Conservation (phyloP, 2,888 invertebrate species). For the Junonia oenone region DNA sequence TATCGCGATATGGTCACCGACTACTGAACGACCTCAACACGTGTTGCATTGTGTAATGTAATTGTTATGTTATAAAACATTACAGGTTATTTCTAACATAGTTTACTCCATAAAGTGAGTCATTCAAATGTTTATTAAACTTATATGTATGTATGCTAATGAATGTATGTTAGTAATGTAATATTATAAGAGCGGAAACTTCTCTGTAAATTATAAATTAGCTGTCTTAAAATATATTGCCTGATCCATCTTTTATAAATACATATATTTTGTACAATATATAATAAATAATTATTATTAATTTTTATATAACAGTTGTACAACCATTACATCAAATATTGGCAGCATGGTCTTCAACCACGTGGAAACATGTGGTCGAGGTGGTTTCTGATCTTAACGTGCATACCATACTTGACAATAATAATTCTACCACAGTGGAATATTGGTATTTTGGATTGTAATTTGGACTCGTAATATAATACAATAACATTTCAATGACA, state of each 20-base stretch:
- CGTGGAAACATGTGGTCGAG: slow-evolving; percentile 44
- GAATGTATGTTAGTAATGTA: background rate
- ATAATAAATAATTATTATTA: background rate
- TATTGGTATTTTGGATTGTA: background rate
- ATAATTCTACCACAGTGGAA: slow-evolving; percentile 2
- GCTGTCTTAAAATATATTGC: background rate
- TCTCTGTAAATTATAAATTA: background rate
- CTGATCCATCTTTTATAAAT: background rate
- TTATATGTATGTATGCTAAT: background rate
- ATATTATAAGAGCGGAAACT: background rate
- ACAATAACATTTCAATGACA: background rate
- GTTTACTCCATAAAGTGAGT: slow-evolving; percentile 7
- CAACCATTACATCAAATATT: background rate
- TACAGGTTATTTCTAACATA: slow-evolving; percentile 22
- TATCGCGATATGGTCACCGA: slow-evolving; percentile 49
- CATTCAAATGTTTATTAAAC: background rate
- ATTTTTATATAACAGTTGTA: background rate
- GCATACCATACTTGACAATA: slow-evolving; percentile 23
- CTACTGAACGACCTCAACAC: slow-evolving; percentile 41
- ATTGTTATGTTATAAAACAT: slow-evolving; percentile 30
- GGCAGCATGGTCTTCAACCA: slow-evolving; percentile 5
- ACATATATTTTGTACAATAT: background rate
- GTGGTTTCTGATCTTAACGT: slow-evolving; percentile 38
- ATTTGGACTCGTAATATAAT: background rate
- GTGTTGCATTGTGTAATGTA: slow-evolving; percentile 38